Conservation (phyloP, 2,113 vertebrate species). For the Apus apus region DNA sequence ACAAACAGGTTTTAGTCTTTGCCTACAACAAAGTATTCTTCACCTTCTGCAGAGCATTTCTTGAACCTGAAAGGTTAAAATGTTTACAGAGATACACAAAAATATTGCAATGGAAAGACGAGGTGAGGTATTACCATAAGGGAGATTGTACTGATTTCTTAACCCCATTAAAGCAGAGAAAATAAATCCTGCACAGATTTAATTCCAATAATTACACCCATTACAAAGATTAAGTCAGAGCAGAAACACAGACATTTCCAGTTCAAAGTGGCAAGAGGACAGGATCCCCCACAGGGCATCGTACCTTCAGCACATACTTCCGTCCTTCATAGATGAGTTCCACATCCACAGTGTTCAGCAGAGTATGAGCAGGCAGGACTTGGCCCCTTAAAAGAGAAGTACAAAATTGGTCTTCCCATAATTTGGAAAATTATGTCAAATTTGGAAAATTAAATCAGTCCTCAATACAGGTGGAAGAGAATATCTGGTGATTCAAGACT, state of each 20-base stretch:
- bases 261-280: not conserved
- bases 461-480: not conserved
- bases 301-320: conserved; percentile 93
- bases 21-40: not conserved
- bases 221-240: not conserved
- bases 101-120: fast-evolving
- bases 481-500: not conserved
- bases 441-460: not conserved
- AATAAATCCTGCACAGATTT: not conserved
- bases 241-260: not conserved
- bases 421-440: not conserved
- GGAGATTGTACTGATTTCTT: not conserved
- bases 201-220: not conserved
- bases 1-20: not conserved
- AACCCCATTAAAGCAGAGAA: not conserved
- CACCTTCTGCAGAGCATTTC: not conserved
- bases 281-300: not conserved
- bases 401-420: not conserved
- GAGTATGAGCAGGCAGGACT: conserved; percentile 93
- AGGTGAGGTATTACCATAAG: fast-evolving
- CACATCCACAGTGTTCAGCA: conserved; percentile 94
- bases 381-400: conserved; percentile 86
- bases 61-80: not conserved
- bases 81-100: not conserved
- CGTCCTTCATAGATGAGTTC: conserved; percentile 96